Evolutionary conservation across 2,797 vertebrate species (phyloP).

Genomic region (Cirrhinus molitorella): DNA sequence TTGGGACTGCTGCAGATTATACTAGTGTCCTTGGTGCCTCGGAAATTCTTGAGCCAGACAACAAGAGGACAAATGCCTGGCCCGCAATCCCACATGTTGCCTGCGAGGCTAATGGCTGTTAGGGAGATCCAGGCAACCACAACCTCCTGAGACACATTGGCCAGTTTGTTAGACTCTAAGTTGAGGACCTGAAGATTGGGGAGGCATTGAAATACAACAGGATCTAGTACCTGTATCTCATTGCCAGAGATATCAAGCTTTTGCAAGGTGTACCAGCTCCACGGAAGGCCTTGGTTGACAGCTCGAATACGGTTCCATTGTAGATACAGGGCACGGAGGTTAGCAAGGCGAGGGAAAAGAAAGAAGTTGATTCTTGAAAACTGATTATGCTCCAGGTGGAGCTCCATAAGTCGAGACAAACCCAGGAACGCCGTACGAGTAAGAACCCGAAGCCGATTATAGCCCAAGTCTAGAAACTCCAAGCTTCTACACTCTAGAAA

Average conservation of each 20-base stretch:
- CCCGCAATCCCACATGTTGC: conserved; percentile 98
- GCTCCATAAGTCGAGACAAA: conserved; percentile 92
- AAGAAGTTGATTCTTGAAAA: conserved; percentile 99
- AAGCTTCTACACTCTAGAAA: conserved; percentile 97
- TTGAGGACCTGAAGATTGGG: conserved; percentile 97
- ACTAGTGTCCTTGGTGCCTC: conserved; percentile 94
- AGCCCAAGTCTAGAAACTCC: conserved; percentile 97
- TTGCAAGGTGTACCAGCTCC: conserved; percentile 98
- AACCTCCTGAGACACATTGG: conserved; percentile 95
- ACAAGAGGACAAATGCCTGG: conserved; percentile 94
- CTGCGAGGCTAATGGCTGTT: conserved; percentile 93
- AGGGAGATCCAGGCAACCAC: conserved; percentile 96
- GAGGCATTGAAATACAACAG: conserved; percentile 95
- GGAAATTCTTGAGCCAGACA: conserved; percentile 95
- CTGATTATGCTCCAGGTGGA: conserved; percentile 98
- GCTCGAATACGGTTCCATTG: conserved; percentile 98
- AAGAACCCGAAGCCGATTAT: conserved; percentile 94
- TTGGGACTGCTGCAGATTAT: conserved; percentile 99
- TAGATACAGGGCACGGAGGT: conserved; percentile 92
- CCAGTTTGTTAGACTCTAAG: conserved; percentile 98
- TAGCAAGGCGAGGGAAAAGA: conserved; percentile 96
- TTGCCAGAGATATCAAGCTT: conserved; percentile 98
- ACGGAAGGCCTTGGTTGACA: conserved; percentile 94
- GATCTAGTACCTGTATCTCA: conserved; percentile 89
- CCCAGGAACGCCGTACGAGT: conserved; percentile 96